Evolutionary conservation across 2,797 vertebrate genomes (phyloP).

Genomic region (Babyrousa celebensis): DNA sequence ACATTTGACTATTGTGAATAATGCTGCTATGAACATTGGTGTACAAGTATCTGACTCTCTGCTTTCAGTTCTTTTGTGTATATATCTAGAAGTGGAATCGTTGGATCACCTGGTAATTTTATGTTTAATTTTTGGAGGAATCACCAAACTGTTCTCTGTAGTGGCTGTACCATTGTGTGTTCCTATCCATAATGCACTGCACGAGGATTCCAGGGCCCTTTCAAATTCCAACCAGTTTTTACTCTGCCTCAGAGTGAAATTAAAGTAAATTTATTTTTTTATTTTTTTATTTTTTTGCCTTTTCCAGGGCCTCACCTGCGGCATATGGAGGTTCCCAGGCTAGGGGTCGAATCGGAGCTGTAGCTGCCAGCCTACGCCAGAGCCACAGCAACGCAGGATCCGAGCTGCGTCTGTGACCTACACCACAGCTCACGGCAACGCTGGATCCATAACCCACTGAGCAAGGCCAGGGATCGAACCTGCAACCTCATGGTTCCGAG

Average conservation of each 20-base stretch:
- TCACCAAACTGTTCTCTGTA: background rate
- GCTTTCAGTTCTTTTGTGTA: background rate
- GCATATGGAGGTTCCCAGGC: too few species aligned
- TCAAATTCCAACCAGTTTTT: background rate
- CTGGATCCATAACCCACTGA: too few species aligned
- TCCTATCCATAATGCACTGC: background rate
- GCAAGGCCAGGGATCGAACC: too few species aligned
- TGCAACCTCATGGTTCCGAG: too few species aligned
- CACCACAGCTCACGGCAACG: too few species aligned
- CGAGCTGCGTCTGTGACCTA: too few species aligned
- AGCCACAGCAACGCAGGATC: too few species aligned
- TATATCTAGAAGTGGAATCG: background rate
- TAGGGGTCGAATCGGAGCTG: too few species aligned
- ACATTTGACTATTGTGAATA: background rate
- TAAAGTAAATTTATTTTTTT: background rate
- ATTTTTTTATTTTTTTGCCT: too few species aligned
- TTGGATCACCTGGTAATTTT: background rate
- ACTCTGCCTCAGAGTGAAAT: background rate
- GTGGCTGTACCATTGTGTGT: background rate
- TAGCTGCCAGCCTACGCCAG: too few species aligned
- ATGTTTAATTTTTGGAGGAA: background rate
- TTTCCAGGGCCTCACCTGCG: too few species aligned
- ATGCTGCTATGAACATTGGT: background rate
- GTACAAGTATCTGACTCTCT: background rate
- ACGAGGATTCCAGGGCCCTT: background rate